Evolutionary conservation across 2,113 vertebrate genomes (phyloP).

Genomic region (Pycnonotus jocosus): DNA sequence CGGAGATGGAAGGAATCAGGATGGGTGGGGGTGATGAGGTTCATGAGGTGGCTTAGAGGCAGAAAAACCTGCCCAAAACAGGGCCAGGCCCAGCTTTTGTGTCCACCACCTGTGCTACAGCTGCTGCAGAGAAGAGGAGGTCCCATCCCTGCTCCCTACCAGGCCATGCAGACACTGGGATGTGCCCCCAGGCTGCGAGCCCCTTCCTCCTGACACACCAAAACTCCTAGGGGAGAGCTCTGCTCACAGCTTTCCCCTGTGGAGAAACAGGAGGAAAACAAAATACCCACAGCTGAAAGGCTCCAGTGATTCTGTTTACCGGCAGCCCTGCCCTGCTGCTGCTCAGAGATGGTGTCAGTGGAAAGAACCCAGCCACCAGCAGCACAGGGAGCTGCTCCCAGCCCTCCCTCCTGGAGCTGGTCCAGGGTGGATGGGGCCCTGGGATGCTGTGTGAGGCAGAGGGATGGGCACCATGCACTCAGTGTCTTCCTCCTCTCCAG

Average conservation of each 20-base stretch:
- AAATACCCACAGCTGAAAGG: background rate
- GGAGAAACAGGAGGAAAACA: background rate
- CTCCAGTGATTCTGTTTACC: background rate
- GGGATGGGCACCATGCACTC: background rate
- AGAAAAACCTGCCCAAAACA: background rate
- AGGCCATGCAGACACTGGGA: rapidly evolving
- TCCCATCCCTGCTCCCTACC: background rate
- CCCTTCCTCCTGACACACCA: background rate
- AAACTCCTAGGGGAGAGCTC: background rate
- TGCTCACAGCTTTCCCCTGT: background rate
- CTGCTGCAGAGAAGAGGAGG: background rate
- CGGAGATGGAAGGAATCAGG: background rate
- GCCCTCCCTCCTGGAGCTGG: background rate
- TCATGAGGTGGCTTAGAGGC: background rate
- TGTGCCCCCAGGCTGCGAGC: rapidly evolving
- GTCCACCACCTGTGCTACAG: background rate
- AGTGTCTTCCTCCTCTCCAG: background rate
- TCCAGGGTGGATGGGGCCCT: background rate
- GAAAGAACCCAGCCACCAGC: rapidly evolving
- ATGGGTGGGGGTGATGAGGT: rapidly evolving
- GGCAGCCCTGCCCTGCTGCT: background rate
- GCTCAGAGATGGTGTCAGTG: background rate
- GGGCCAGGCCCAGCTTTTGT: background rate
- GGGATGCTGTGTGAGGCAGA: rapidly evolving
- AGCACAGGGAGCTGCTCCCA: background rate